These are phyloP conservation scores for Dynastes maya DNA, from an alignment of 2,888 invertebrate species.

Conservation along the genomic window DNA sequence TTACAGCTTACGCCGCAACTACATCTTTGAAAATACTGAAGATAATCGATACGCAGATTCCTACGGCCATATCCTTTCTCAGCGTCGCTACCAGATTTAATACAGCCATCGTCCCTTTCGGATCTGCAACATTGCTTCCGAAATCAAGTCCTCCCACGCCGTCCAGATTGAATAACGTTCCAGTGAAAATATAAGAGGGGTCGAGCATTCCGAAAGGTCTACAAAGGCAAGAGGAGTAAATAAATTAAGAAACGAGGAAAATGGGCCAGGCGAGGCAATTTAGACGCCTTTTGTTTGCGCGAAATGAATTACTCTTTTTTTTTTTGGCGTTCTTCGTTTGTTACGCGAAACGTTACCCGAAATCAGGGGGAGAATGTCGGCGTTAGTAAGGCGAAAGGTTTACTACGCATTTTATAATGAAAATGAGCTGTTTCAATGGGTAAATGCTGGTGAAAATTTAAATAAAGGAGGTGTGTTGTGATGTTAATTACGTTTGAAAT, in stretches of 20 bases:
- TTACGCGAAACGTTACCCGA: too few relatives aligned
- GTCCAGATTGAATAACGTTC: slow-evolving; percentile 12
- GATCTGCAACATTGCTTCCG: neutral
- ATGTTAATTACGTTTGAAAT: too few relatives aligned
- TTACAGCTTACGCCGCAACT: too few relatives aligned
- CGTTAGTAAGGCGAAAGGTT: too few relatives aligned
- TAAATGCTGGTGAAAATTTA: too few relatives aligned
- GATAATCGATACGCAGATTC: too few relatives aligned
- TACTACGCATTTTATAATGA: too few relatives aligned
- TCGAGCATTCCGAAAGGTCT: neutral
- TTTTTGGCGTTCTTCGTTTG: too few relatives aligned
- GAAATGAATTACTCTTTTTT: neutral
- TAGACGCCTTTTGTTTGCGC: slow-evolving; percentile 5
- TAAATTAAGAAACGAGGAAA: neutral
- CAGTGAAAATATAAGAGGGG: neutral
- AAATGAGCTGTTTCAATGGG: too few relatives aligned
- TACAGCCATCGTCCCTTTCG: neutral
- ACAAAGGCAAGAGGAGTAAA: neutral
- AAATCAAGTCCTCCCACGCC: neutral
- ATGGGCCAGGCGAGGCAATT: slow-evolving; percentile 1
- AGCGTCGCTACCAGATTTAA: neutral
- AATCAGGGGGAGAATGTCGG: too few relatives aligned
- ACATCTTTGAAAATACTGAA: too few relatives aligned
- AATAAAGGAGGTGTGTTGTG: too few relatives aligned
- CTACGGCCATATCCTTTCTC: neutral